Percentiles rank a stretch among this genome's conserved stretches.
Evolutionary conservation across 2,113 vertebrate genomes (phyloP).

Genomic region (Sinocyclocheilus anophthalmus): DNA sequence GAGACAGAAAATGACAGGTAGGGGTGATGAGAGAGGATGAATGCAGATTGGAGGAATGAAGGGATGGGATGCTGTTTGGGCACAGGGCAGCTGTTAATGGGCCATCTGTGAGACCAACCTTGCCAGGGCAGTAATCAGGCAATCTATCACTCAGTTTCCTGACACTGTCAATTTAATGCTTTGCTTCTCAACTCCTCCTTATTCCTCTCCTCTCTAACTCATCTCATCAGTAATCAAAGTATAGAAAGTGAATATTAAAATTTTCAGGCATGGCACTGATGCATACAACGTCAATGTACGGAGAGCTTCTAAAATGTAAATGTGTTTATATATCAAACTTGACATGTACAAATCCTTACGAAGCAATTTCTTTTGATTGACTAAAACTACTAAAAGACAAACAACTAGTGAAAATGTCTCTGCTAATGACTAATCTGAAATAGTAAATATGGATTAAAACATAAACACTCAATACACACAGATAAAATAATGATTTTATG

Average conservation of each 20-base stretch:
- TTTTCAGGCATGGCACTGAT: not conserved
- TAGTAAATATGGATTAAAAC: not conserved
- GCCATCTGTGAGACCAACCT: conserved; percentile 78
- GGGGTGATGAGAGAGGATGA: conserved; percentile 25
- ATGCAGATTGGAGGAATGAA: conserved; percentile 26
- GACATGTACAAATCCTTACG: not conserved
- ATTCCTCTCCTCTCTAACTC: not conserved
- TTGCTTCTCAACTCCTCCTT: not conserved
- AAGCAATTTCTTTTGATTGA: not conserved
- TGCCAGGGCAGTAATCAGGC: conserved; percentile 81
- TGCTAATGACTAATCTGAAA: not conserved
- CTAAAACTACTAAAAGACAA: not conserved
- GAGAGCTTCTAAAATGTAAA: not conserved
- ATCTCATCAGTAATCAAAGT: not conserved
- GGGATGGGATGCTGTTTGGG: conserved; percentile 6
- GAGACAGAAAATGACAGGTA: conserved; percentile 27
- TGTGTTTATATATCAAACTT: not conserved
- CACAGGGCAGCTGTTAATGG: conserved; percentile 71
- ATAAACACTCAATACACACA: not conserved
- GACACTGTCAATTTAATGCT: conserved; percentile 80
- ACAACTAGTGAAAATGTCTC: not conserved
- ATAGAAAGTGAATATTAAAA: not conserved
- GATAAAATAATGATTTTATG: not conserved
- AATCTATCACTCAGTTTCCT: conserved; percentile 87
- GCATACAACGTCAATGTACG: not conserved